phyloP scores from a whole-genome alignment of 2,113 vertebrate genomes.

The Glaucidium brasilianum region DNA sequence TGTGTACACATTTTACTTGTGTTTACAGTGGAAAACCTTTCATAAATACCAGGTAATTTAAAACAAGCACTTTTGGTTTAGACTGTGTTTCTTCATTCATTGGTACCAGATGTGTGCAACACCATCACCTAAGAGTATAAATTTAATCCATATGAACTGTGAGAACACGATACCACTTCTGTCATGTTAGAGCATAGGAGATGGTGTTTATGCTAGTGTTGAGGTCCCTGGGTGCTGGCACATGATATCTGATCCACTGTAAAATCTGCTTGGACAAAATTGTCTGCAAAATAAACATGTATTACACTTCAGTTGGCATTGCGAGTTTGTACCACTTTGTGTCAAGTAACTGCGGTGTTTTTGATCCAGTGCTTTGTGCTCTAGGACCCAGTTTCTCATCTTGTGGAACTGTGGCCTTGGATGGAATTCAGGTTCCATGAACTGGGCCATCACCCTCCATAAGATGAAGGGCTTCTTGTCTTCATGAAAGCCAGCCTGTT shows the following conservation, averaged over 20 bases:
- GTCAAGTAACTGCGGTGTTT: neutral
- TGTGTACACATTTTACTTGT: neutral
- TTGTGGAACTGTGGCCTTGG: neutral
- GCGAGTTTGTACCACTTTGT: neutral
- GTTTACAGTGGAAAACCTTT: neutral
- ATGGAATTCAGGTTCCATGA: neutral
- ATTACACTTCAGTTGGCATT: neutral
- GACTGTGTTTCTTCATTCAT: neutral
- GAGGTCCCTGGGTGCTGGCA: neutral
- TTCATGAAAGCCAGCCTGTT: constrained; percentile 7
- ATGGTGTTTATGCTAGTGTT: neutral
- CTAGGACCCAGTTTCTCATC: neutral
- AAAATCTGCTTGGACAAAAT: neutral
- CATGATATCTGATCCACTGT: neutral
- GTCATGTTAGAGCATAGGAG: neutral
- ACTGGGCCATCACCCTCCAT: neutral
- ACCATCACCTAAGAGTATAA: neutral
- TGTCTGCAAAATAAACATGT: neutral
- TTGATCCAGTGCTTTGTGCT: neutral
- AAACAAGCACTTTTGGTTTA: neutral
- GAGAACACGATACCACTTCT: neutral
- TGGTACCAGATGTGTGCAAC: neutral
- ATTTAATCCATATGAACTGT: neutral
- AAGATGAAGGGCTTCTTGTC: neutral
- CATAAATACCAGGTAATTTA: neutral